Percentiles rank a stretch among this genome's conserved stretches.
Evolutionary conservation across 2,888 invertebrate species (phyloP).

Genomic region (Meiosimyza platycephala): DNA sequence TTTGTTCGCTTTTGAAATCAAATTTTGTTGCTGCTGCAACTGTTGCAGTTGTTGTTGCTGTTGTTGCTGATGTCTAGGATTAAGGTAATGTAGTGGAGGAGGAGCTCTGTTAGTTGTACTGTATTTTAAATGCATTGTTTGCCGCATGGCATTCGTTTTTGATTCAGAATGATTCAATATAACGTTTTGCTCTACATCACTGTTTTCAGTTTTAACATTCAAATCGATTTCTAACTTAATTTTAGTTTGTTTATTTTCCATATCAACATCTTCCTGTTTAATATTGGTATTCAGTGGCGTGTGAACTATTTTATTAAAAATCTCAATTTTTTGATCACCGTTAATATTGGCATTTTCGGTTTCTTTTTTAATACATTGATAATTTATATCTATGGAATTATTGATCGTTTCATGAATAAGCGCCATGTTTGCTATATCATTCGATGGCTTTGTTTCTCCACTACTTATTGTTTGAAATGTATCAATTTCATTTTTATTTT

Average conservation of each 20-base stretch:
- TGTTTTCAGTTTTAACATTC: slow-evolving; percentile 6
- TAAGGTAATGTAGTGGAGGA: too few species aligned
- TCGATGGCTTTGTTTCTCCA: too few species aligned
- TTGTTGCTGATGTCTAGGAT: not conserved
- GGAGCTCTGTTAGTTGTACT: slow-evolving; percentile 9
- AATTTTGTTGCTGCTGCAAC: not conserved
- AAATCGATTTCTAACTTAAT: slow-evolving; percentile 26
- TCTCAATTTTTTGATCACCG: slow-evolving; percentile 24
- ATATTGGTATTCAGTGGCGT: too few species aligned
- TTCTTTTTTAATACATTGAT: slow-evolving; percentile 33
- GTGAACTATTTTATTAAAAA: too few species aligned
- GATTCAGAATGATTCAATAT: not conserved
- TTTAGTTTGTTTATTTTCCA: slow-evolving; percentile 14
- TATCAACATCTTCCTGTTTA: not conserved
- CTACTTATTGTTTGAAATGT: not conserved
- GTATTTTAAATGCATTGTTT: slow-evolving; percentile 19
- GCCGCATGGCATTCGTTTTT: not conserved
- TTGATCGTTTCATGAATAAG: too few species aligned
- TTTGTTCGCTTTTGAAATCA: not conserved
- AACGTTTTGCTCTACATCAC: not conserved
- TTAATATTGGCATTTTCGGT: slow-evolving; percentile 28
- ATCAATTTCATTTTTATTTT: slow-evolving; percentile 3
- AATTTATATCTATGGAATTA: not conserved
- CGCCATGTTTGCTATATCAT: too few species aligned
- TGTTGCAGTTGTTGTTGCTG: not conserved